These are phyloP conservation scores for Trochalopteron elliotii DNA, from an alignment of 2,113 vertebrate species.

Conservation along the genomic window DNA sequence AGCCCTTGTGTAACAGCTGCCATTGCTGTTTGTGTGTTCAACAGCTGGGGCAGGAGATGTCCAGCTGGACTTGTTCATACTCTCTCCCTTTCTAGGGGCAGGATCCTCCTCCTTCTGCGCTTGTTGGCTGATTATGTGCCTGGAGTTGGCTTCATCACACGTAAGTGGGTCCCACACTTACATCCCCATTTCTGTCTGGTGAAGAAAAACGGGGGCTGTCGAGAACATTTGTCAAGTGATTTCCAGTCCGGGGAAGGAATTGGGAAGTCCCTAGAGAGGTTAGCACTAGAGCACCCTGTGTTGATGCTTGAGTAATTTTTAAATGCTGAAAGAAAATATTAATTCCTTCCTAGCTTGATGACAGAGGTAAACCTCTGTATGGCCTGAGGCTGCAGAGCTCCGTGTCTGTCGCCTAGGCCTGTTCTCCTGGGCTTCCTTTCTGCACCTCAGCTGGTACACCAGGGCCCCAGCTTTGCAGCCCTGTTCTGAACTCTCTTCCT, in stretches of 20 bases:
- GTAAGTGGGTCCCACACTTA: slow-evolving; percentile 74
- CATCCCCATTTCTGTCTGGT: not conserved
- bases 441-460: not conserved
- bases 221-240: accelerated
- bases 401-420: not conserved
- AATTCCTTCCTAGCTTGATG: not conserved
- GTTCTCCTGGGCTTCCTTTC: not conserved
- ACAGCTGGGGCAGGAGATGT: not conserved
- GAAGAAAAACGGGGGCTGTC: not conserved
- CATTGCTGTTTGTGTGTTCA: not conserved
- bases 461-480: not conserved
- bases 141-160: slow-evolving; percentile 86
- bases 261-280: not conserved
- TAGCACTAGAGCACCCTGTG: not conserved
- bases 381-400: not conserved
- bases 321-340: not conserved
- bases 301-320: not conserved
- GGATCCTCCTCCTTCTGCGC: slow-evolving; percentile 89
- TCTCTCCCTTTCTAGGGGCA: slow-evolving; percentile 75
- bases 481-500: not conserved
- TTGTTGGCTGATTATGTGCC: slow-evolving; percentile 89
- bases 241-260: not conserved
- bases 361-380: not conserved
- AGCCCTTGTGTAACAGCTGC: not conserved
- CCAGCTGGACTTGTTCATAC: not conserved